A percentile compares a stretch with the other conserved stretches of the same genome.
Conservation (phyloP, 2,888 invertebrate genomes). For the Embidobia sp. region DNA sequence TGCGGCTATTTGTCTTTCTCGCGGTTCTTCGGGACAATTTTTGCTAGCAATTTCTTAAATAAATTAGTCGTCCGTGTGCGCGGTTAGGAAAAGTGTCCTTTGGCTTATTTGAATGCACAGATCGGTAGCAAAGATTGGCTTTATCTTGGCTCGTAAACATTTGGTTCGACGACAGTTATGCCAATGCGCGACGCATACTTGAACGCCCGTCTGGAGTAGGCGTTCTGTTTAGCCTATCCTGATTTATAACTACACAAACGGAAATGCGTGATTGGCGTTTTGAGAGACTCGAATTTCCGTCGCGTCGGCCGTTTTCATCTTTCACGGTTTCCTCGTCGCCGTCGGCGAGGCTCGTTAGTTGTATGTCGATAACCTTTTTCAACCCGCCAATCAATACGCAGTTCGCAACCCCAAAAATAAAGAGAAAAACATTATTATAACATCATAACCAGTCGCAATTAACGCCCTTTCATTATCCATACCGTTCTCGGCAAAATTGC, state of each 20-base stretch:
- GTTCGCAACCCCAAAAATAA: conserved; percentile 20
- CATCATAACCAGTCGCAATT: neutral
- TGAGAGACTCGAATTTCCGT: conserved; percentile 62
- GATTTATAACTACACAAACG: conserved; percentile 59
- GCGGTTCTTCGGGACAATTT: neutral
- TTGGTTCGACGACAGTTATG: conserved; percentile 40
- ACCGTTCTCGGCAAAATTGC: neutral
- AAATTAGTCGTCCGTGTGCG: neutral
- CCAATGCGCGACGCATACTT: conserved; percentile 44
- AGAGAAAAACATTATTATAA: conserved; percentile 3
- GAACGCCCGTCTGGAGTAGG: conserved; percentile 44
- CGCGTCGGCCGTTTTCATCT: conserved; percentile 53
- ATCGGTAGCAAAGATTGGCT: conserved; percentile 26
- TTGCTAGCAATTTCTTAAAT: neutral
- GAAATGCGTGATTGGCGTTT: conserved; percentile 63
- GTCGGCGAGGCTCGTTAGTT: conserved; percentile 39
- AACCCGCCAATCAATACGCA: conserved; percentile 47
- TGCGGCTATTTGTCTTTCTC: too few species aligned
- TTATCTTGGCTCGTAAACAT: conserved; percentile 33
- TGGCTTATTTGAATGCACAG: conserved; percentile 11
- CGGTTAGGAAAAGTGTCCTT: neutral
- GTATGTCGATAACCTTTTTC: conserved; percentile 54
- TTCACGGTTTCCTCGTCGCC: conserved; percentile 43
- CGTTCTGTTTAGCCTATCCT: conserved; percentile 60
- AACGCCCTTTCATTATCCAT: neutral